These are phyloP conservation scores for Brachystomella parvula DNA, from an alignment of 1,140 invertebrate genomes.

Conservation along the genomic window DNA sequence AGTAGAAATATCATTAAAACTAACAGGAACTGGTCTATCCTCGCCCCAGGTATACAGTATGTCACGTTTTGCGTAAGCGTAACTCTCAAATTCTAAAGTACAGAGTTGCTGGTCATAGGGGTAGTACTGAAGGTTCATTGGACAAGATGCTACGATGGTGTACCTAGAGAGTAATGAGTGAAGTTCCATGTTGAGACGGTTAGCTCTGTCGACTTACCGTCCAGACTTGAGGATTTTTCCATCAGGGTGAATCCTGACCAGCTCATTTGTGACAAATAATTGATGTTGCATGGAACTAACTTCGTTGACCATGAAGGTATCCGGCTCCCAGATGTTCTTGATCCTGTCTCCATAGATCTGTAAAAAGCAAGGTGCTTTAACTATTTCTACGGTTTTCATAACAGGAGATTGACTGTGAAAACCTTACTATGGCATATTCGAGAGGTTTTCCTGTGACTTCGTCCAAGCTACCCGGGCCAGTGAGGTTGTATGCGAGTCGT, in stretches of 20 bases:
- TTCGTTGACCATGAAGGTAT: conserved; percentile 96
- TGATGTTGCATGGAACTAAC: conserved; percentile 96
- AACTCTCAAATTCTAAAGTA: conserved; percentile 92
- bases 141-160: conserved; percentile 92
- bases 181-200: neutral
- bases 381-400: neutral
- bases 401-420: neutral
- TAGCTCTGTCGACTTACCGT: conserved; percentile 55
- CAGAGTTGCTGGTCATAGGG: conserved; percentile 94
- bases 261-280: conserved; percentile 82
- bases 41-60: neutral
- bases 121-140: conserved; percentile 94
- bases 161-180: conserved; percentile 58
- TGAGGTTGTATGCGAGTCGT: conserved; percentile 49
- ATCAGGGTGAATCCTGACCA: conserved; percentile 61
- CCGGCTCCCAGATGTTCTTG: conserved; percentile 95
- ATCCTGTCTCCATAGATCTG: conserved; percentile 79
- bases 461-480: neutral
- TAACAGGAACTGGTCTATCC: neutral
- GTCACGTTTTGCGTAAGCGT: neutral
- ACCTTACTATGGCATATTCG: neutral
- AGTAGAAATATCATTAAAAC: neutral
- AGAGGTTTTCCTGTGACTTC: neutral
- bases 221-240: conserved; percentile 89
- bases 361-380: neutral